Percentiles rank a stretch among this genome's conserved stretches.
Conservation (phyloP, 2,113 vertebrate species). For the Pardalotus punctatus region DNA sequence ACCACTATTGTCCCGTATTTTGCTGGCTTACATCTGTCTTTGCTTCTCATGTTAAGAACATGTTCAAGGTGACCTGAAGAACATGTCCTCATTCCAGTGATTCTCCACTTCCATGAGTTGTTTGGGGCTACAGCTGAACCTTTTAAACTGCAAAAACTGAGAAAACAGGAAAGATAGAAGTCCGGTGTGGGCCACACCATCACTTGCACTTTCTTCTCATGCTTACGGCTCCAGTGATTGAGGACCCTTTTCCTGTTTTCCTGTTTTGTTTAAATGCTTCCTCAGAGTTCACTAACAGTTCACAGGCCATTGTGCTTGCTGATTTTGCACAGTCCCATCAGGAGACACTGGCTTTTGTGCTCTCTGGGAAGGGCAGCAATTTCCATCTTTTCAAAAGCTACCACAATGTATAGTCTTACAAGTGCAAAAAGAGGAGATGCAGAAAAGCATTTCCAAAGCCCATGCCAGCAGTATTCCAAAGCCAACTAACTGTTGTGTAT, state of each 20-base stretch:
- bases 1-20: not conserved
- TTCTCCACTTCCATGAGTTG: not conserved
- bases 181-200: not conserved
- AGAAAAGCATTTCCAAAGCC: not conserved
- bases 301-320: not conserved
- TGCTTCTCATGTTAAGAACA: not conserved
- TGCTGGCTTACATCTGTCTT: not conserved
- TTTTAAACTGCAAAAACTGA: not conserved
- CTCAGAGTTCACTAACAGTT: constrained; percentile 29
- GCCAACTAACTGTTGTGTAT: not conserved
- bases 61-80: not conserved
- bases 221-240: not conserved
- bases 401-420: not conserved
- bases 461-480: not conserved
- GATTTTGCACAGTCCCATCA: not conserved
- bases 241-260: constrained; percentile 56
- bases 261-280: constrained; percentile 42
- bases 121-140: not conserved
- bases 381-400: not conserved
- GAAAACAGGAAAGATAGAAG: constrained; percentile 22
- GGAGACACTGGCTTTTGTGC: not conserved
- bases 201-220: constrained; percentile 49
- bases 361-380: not conserved
- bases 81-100: not conserved
- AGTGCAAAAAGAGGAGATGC: not conserved